A percentile compares a stretch with the other conserved stretches of the same genome.
phyloP scores from a whole-genome alignment of 2,888 invertebrate genomes.

The Ochropleura plecta region DNA sequence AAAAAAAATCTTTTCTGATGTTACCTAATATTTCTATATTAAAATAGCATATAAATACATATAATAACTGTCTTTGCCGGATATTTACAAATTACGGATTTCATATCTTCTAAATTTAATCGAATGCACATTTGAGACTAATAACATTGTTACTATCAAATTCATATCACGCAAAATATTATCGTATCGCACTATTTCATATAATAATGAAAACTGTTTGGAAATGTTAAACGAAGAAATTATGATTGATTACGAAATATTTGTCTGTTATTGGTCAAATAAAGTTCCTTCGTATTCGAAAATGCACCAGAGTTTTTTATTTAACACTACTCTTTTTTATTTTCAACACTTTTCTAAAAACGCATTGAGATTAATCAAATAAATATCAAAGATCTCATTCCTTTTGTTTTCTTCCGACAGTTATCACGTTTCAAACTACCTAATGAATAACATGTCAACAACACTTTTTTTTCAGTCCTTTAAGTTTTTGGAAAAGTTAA shows the following conservation, averaged over 20 bases:
- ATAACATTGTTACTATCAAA: constrained; percentile 74
- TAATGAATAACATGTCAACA: too few species aligned
- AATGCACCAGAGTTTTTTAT: constrained; percentile 64
- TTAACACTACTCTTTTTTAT: not conserved
- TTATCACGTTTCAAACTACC: not conserved
- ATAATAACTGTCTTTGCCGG: constrained; percentile 77
- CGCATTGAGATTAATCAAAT: not conserved
- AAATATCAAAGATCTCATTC: constrained; percentile 14
- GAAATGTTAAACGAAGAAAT: constrained; percentile 73
- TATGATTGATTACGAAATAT: constrained; percentile 77
- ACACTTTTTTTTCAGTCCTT: too few species aligned
- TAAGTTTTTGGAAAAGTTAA: too few species aligned
- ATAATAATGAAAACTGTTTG: constrained; percentile 76
- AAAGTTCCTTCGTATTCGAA: constrained; percentile 88
- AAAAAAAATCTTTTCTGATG: constrained; percentile 78
- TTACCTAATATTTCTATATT: constrained; percentile 80
- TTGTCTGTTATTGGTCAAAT: constrained; percentile 88
- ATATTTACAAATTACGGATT: constrained; percentile 79
- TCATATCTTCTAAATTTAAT: constrained; percentile 81
- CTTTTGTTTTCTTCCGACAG: constrained; percentile 9
- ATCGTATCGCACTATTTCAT: constrained; percentile 84
- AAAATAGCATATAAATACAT: constrained; percentile 67
- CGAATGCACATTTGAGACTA: constrained; percentile 76
- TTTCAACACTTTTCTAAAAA: not conserved
- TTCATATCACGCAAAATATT: constrained; percentile 83